phyloP scores from a whole-genome alignment of 2,797 vertebrate species.

The Alfaro cultratus region DNA sequence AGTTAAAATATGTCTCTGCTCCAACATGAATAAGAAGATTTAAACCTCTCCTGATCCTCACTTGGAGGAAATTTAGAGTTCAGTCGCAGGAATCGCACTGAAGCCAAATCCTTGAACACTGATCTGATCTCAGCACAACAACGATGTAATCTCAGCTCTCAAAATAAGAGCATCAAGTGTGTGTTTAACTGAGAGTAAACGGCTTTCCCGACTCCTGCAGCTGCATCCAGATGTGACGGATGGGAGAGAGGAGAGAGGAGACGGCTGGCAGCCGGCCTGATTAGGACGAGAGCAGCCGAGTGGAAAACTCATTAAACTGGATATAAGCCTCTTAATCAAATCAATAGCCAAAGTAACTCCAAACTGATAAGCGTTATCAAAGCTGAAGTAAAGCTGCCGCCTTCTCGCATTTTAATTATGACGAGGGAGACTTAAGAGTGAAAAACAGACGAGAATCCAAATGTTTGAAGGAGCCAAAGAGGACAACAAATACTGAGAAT shows the following conservation, averaged over 20 bases:
- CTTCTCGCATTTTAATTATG: constrained; percentile 66
- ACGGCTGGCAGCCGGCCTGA: constrained; percentile 78
- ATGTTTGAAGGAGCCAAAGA: constrained; percentile 10
- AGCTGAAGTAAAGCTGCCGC: constrained; percentile 50
- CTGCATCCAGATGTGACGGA: constrained; percentile 17
- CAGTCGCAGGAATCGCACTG: neutral
- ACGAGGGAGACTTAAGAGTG: constrained; percentile 38
- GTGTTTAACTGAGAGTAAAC: constrained; percentile 15
- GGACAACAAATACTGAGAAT: neutral
- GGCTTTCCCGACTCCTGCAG: neutral
- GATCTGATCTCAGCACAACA: constrained; percentile 2
- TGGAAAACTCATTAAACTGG: constrained; percentile 96
- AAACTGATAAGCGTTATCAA: constrained; percentile 76
- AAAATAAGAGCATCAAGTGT: constrained; percentile 9
- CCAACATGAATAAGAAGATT: neutral
- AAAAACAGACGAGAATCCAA: neutral
- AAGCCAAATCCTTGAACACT: constrained; percentile 3
- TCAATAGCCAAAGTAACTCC: constrained; percentile 84
- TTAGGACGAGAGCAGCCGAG: constrained; percentile 86
- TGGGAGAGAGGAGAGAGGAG: constrained; percentile 58
- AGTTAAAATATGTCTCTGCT: neutral
- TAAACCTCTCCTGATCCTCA: neutral
- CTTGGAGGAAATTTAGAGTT: neutral
- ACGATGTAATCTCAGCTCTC: constrained; percentile 3
- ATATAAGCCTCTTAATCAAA: constrained; percentile 96